Conservation (phyloP, 2,113 vertebrate species). For the Prolemur simus region DNA sequence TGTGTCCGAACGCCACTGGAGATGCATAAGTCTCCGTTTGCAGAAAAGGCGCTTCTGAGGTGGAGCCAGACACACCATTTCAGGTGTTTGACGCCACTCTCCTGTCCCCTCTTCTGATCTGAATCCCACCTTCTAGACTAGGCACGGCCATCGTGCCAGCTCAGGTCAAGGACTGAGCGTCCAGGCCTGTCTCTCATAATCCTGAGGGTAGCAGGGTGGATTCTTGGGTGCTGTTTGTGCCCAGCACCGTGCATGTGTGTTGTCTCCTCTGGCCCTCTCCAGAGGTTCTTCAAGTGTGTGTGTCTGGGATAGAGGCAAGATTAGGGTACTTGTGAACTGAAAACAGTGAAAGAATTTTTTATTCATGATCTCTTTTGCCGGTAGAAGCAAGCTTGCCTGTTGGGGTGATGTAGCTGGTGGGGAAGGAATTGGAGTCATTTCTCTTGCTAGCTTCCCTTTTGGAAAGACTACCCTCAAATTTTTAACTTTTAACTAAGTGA, state of each 20-base stretch:
- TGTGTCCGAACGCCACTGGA: not conserved
- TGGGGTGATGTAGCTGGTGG: not conserved
- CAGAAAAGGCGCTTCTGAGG: not conserved
- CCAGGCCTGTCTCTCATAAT: not conserved
- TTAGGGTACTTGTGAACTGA: not conserved
- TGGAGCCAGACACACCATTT: not conserved
- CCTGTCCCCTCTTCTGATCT: not conserved
- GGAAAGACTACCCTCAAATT: not conserved
- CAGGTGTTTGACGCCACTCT: not conserved
- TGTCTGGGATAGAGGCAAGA: not conserved
- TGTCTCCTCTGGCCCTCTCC: not conserved
- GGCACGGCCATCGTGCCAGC: not conserved
- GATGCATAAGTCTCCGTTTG: not conserved
- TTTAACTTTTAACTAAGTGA: not conserved
- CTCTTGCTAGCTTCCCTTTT: not conserved
- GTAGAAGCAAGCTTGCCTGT: not conserved
- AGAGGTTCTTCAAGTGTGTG: not conserved
- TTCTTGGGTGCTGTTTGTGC: not conserved
- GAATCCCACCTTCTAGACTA: not conserved
- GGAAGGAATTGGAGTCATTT: slow-evolving; percentile 8
- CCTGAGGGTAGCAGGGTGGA: not conserved
- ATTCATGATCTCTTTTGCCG: not conserved
- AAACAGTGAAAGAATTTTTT: not conserved
- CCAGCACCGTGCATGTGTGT: rapidly evolving
- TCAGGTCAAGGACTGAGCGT: not conserved